A percentile compares a stretch with the other conserved stretches of the same genome.
Evolutionary conservation across 2,888 invertebrate species (phyloP).

Genomic region (Leptopterna dolabrata): DNA sequence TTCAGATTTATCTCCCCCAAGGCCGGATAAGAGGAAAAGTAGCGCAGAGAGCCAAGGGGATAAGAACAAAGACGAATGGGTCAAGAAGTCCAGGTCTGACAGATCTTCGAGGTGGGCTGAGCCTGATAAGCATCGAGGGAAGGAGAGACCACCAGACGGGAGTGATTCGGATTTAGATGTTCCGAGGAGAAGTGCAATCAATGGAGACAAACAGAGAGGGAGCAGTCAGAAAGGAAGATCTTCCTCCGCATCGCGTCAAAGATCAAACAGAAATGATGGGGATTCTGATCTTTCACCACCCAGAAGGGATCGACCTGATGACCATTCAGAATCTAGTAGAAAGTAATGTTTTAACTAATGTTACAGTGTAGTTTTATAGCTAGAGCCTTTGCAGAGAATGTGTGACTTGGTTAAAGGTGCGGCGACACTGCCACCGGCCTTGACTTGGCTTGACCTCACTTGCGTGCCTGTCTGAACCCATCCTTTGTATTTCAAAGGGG

Average conservation of each 20-base stretch:
- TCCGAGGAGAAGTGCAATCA: constrained; percentile 57
- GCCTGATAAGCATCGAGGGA: not conserved
- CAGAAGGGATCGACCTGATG: constrained; percentile 14
- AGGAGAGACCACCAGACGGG: not conserved
- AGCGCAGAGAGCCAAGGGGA: not conserved
- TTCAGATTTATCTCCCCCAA: constrained; percentile 59
- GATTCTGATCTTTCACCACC: constrained; percentile 51
- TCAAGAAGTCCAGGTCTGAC: not conserved
- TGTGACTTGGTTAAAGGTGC: too few species aligned
- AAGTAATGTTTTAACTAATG: not conserved
- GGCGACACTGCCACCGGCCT: too few species aligned
- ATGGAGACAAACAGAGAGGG: not conserved
- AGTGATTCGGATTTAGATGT: constrained; percentile 64
- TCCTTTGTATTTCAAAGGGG: too few species aligned
- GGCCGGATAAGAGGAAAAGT: not conserved
- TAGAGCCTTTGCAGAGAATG: too few species aligned
- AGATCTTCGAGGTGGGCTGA: not conserved
- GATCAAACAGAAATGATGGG: not conserved
- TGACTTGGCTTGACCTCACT: too few species aligned
- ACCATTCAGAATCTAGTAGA: constrained; percentile 58
- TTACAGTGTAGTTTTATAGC: too few species aligned
- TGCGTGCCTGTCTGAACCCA: too few species aligned
- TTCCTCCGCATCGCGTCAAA: not conserved
- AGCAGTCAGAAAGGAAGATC: not conserved
- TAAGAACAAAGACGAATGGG: not conserved